phyloP scores from a whole-genome alignment of 2,797 vertebrate species.

The Taeniopygia guttata region DNA sequence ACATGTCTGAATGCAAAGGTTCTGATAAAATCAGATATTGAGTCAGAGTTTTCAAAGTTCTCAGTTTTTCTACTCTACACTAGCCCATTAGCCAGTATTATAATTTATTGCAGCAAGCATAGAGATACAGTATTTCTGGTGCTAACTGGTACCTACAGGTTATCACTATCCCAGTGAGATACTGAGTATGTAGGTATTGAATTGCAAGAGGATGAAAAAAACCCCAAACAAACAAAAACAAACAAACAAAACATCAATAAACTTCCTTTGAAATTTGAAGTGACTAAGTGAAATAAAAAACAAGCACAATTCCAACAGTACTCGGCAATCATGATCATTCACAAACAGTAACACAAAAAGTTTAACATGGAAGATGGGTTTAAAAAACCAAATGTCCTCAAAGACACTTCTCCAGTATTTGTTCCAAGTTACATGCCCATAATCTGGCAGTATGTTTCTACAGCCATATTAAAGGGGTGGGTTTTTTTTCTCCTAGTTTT shows the following conservation, averaged over 20 bases:
- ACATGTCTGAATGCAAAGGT: not conserved
- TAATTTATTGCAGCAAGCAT: not conserved
- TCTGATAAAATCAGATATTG: not conserved
- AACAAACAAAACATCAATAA: not conserved
- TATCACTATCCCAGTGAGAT: not conserved
- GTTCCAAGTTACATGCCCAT: not conserved
- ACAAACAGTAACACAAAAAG: not conserved
- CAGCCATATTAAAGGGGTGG: not conserved
- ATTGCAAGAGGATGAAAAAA: not conserved
- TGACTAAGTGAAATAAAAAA: not conserved
- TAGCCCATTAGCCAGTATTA: not conserved
- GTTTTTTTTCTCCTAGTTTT: accelerated
- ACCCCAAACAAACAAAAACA: not conserved
- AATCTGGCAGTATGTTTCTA: not conserved
- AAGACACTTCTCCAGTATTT: not conserved
- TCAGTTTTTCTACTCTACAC: not conserved
- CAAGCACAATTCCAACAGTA: not conserved
- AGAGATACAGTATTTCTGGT: not conserved
- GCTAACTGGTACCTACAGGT: not conserved
- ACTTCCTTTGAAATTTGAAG: not conserved
- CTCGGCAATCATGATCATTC: not conserved
- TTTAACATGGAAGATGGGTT: not conserved
- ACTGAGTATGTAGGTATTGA: not conserved
- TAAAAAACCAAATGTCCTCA: not conserved
- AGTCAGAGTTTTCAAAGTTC: not conserved